Evolutionary conservation across 2,113 vertebrate species (phyloP), one percentile per base, ranked within the genome.

Genomic region (Propithecus coquereli): DNA sequence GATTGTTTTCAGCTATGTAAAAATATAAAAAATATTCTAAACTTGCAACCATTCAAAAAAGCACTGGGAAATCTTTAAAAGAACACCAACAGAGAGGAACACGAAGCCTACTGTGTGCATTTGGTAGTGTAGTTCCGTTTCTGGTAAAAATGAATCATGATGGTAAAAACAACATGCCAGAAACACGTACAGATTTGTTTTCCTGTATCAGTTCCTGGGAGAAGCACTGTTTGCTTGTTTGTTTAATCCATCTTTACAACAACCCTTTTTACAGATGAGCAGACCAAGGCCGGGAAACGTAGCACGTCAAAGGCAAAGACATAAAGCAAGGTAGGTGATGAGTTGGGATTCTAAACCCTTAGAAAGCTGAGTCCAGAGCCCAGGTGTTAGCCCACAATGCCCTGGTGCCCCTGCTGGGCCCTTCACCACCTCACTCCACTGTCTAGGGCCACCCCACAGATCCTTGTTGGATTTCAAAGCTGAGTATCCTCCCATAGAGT

Each of bases 51-150:
- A 40, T 43, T 40, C 30, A 43, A 66, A 79, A 68, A 66, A 10
- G 27, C 32, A 34, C 65, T 5, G 96, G 94, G 40, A 37, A 89
- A 88, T 94, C 97, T 97, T 95, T 70, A 90, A 93, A 97, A 95
- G 87, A 92, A 80, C 54, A 71, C 37, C 18, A n/a, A 7, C 11
- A n/a, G 18, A 10, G 1, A 82, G 30, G 27, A 47, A 65, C 52
- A 43, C 0, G 5, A 17, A 32, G 11, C 43, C 17, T 12, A 2
- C 11, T 12, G 12, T 45, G 37, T 12, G 1, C 8, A 5, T 4
- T 5, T 8, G 43, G 63, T n/a, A 27, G 5, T 20, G 22, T 0
- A 63, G 40, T n/a, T 86, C 12, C 0, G 30, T 57, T 84, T 74
- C 73, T 34, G 34, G 32, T 32, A 20, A 94, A 85, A 90, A 79